phyloP scores from a whole-genome alignment of 2,888 invertebrate species.

The Spicauda simplicius region DNA sequence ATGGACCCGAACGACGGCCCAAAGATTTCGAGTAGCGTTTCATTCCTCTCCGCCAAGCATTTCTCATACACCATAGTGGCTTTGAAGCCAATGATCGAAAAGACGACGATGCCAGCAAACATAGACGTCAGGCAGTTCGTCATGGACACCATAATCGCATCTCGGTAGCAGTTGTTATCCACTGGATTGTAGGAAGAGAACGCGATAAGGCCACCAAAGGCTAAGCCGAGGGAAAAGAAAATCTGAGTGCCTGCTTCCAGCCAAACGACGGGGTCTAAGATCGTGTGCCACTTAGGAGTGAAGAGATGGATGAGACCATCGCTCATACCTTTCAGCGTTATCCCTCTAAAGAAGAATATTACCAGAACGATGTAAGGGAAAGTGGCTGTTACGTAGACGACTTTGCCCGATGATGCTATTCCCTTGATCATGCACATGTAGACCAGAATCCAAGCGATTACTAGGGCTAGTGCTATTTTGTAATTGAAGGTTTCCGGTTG shows the following conservation, averaged over 20 bases:
- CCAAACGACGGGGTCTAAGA: conserved; percentile 98
- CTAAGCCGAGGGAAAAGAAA: conserved; percentile 97
- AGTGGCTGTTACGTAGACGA: conserved; percentile 97
- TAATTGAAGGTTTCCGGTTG: conserved; percentile 94
- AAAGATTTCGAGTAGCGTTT: conserved; percentile 84
- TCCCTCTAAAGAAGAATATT: conserved; percentile 97
- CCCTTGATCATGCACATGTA: conserved; percentile 99
- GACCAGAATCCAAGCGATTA: conserved; percentile 96
- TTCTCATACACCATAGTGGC: conserved; percentile 93
- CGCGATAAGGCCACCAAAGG: conserved; percentile 98
- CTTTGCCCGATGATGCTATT: conserved; percentile 98
- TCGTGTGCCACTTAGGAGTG: conserved; percentile 95
- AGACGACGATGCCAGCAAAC: conserved; percentile 98
- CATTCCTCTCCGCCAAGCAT: conserved; percentile 87
- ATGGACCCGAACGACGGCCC: conserved; percentile 77
- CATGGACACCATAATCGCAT: conserved; percentile 95
- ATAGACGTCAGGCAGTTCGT: conserved; percentile 98
- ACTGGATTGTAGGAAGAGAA: conserved; percentile 98
- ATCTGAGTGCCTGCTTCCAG: conserved; percentile 98
- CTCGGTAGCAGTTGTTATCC: conserved; percentile 97
- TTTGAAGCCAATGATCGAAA: conserved; percentile 97
- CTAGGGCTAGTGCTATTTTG: conserved; percentile 94
- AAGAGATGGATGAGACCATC: conserved; percentile 95
- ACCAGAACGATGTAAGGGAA: conserved; percentile 98
- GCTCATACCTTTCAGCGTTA: conserved; percentile 93